phyloP scores from a whole-genome alignment of 1,140 invertebrate genomes.

The Chlorops oryzae region DNA sequence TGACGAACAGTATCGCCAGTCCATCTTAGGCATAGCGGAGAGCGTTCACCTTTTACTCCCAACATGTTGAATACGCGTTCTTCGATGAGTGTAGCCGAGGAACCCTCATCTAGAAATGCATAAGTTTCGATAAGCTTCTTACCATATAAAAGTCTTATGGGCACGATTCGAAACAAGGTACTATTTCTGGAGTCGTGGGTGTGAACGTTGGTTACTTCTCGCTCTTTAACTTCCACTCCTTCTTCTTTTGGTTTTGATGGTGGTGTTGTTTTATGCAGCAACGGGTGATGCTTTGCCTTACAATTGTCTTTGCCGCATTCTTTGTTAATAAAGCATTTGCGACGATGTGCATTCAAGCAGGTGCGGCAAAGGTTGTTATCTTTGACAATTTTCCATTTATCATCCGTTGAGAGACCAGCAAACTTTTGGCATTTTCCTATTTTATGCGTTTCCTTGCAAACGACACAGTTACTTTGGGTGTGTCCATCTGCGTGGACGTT shows the following conservation, averaged over 20 bases:
- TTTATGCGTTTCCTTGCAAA: not conserved
- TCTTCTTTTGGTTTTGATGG: not conserved
- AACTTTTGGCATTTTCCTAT: not conserved
- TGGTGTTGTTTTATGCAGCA: not conserved
- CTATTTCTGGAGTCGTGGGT: not conserved
- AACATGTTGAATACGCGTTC: not conserved
- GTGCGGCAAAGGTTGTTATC: conserved; percentile 5
- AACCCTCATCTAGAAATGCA: conserved; percentile 5
- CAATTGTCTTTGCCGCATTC: conserved; percentile 4
- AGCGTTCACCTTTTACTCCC: not conserved
- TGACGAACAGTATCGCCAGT: not conserved
- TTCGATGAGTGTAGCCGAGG: conserved; percentile 1
- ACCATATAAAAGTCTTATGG: not conserved
- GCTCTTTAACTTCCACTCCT: too few species aligned
- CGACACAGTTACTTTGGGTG: not conserved
- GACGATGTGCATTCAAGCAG: not conserved
- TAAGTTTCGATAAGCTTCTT: not conserved
- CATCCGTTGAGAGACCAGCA: too few species aligned
- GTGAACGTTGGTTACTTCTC: too few species aligned
- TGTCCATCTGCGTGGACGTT: not conserved
- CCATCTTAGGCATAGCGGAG: conserved; percentile 3
- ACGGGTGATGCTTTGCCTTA: conserved; percentile 4
- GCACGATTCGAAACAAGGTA: conserved; percentile 6
- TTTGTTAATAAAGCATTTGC: conserved; percentile 5
- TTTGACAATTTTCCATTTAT: conserved; percentile 2